Base-by-base conservation (phyloP, 2,113 vertebrate genomes). In the Myiozetetes cayanensis region DNA sequence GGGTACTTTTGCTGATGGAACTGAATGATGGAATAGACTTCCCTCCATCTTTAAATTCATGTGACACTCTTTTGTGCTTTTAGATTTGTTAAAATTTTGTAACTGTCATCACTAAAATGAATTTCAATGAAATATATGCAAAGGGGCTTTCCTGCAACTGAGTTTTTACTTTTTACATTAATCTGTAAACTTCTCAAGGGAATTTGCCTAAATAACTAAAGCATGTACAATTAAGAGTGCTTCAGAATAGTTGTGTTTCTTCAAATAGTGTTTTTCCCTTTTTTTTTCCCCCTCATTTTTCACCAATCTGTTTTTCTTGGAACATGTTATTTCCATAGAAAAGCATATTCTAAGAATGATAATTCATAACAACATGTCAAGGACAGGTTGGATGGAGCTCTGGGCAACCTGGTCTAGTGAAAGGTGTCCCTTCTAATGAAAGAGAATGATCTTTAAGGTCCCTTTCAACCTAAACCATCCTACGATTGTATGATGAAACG, bases 401-500 rank as follows among this genome's bases (percentile, higher is more conserved):
- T 83, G 47, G 70, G 12, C 8, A 37, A 63, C 14, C 21, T 56
- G 35, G 3, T 33, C 14, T 37, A 63, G 8, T 23, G 47, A 12
- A 70, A 55, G 27, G 14, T 62, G 47, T 28, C 17, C 12, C 47
- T 55, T 35, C 30, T 7, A 12, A 63, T 62, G 18, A 25, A 18
- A 55, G 21, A 6, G 3, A 0, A 43, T 41, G 9, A 33, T 43
- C 12, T 56, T 63, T 49, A 56, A 35, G 4, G 17, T 35, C 14
- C 2, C 6, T 47, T 76, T 76, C 17, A 31, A 43, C 6, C 6
- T 47, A 23, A 63, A 55, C 25, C 10, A 28, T 33, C 55, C 25
- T 41, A 12, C 28, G 62, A 31, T 20, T 43, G 12, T 44, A 44
- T 44, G 30, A 25, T 25, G 30, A 70, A n/a, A 35, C 0, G 0